These are phyloP conservation scores for Stichopus chloronotus DNA, from an alignment of 35 echinoderm and acorn worm genomes.

Conservation along the genomic window DNA sequence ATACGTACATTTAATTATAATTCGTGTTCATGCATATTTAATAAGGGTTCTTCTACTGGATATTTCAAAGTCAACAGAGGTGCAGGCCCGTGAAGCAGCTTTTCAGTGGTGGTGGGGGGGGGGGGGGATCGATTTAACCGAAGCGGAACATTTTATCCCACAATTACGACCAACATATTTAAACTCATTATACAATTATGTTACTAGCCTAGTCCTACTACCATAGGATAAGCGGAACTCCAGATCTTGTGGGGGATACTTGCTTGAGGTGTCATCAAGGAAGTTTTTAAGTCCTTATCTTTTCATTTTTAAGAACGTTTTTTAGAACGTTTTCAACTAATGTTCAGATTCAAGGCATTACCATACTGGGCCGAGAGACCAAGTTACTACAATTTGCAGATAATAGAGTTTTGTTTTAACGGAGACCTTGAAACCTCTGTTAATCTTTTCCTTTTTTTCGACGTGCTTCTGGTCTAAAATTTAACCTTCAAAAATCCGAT, in stretches of 20 bases:
- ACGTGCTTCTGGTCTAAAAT: slow-evolving; percentile 7
- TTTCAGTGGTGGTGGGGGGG: too few relatives aligned
- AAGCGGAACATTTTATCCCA: too few relatives aligned
- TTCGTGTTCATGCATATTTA: background rate
- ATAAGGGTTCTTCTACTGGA: slow-evolving; percentile 2
- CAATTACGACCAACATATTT: too few relatives aligned
- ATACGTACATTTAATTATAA: background rate
- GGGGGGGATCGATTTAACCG: too few relatives aligned
- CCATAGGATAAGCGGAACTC: too few relatives aligned
- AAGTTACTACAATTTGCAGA: background rate
- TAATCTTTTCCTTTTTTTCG: background rate
- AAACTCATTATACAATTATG: too few relatives aligned
- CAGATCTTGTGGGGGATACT: too few relatives aligned
- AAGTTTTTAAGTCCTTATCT: slow-evolving; percentile 13
- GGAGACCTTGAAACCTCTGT: background rate
- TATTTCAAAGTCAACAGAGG: background rate
- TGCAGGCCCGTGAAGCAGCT: too few relatives aligned
- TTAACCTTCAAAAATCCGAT: slow-evolving; percentile 3
- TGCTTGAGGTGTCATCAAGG: background rate
- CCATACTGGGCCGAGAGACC: background rate
- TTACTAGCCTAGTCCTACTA: too few relatives aligned
- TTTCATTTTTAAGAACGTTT: background rate
- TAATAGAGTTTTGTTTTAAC: background rate
- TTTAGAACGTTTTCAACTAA: background rate
- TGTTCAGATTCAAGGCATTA: background rate